phyloP scores from a whole-genome alignment of 2,888 invertebrate species.

The Lucinisca nassula region DNA sequence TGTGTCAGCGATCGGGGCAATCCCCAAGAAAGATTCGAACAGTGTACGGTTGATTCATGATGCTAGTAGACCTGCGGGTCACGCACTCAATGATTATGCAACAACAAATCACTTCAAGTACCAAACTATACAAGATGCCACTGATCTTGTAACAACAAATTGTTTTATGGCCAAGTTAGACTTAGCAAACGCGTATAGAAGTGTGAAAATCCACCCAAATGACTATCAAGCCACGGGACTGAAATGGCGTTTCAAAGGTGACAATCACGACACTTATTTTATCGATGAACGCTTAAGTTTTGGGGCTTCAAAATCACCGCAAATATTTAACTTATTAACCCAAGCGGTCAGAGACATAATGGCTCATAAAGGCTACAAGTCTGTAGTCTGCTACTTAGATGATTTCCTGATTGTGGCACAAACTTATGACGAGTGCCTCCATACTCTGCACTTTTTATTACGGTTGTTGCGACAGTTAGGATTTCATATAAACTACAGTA shows the following conservation, averaged over 20 bases:
- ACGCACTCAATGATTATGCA: constrained; percentile 32
- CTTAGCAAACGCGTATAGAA: neutral
- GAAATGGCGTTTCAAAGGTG: constrained; percentile 20
- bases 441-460: neutral
- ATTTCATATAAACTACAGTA: constrained; percentile 35
- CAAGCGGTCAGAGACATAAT: constrained; percentile 26
- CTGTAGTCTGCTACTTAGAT: constrained; percentile 26
- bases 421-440: constrained; percentile 19
- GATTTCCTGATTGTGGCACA: constrained; percentile 29
- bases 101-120: neutral
- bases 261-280: constrained; percentile 15
- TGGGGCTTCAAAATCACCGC: neutral
- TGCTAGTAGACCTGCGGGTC: neutral
- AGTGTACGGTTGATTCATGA: neutral
- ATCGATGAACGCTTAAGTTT: constrained; percentile 21
- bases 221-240: constrained; percentile 22
- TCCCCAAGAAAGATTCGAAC: constrained; percentile 35
- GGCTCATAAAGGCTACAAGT: constrained; percentile 6
- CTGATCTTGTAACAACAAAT: neutral
- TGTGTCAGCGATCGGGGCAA: constrained; percentile 37
- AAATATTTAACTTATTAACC: constrained; percentile 9
- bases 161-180: neutral
- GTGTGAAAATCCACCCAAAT: neutral
- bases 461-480: constrained; percentile 17
- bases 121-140: neutral